Evolutionary conservation across 2,113 vertebrate genomes (phyloP).

Genomic region (Sakesphorus luctuosus): DNA sequence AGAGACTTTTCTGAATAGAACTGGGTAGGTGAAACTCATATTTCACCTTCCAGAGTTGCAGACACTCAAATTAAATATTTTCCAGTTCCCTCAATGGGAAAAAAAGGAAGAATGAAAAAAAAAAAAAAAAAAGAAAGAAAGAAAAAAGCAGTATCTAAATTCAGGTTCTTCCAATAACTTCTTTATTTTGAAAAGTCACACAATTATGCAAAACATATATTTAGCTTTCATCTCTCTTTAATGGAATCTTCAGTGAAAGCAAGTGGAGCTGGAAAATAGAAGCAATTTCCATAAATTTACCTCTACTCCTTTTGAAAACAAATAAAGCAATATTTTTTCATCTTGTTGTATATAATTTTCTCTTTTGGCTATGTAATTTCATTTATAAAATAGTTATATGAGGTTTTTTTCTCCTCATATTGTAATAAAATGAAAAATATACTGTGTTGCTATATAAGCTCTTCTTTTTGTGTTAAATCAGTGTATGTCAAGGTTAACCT

Average conservation of each 20-base stretch:
- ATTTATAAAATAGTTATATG: not conserved
- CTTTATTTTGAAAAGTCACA: not conserved
- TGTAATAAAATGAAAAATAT: conserved; percentile 40
- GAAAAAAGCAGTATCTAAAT: not conserved
- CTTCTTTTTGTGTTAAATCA: conserved; percentile 10
- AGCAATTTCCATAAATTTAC: conserved; percentile 45
- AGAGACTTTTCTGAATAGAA: not conserved
- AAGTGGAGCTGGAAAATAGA: not conserved
- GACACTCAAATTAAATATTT: not conserved
- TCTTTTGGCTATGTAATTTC: conserved; percentile 13
- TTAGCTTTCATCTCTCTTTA: conserved; percentile 17
- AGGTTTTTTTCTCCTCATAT: not conserved
- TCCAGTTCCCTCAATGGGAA: not conserved
- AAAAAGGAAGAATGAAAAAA: not conserved
- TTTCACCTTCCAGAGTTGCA: not conserved
- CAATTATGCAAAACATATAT: not conserved
- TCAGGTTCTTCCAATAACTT: not conserved
- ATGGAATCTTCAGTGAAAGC: conserved; percentile 28
- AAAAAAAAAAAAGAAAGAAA: too few relatives aligned
- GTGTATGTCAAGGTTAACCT: not conserved
- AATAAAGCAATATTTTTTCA: not conserved
- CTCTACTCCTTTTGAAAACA: not conserved
- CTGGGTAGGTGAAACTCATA: not conserved
- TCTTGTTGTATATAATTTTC: conserved; percentile 24
- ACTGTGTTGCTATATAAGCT: not conserved